These are phyloP conservation scores for Ischnura elegans DNA, from an alignment of 2,888 invertebrate genomes.

Conservation along the genomic window DNA sequence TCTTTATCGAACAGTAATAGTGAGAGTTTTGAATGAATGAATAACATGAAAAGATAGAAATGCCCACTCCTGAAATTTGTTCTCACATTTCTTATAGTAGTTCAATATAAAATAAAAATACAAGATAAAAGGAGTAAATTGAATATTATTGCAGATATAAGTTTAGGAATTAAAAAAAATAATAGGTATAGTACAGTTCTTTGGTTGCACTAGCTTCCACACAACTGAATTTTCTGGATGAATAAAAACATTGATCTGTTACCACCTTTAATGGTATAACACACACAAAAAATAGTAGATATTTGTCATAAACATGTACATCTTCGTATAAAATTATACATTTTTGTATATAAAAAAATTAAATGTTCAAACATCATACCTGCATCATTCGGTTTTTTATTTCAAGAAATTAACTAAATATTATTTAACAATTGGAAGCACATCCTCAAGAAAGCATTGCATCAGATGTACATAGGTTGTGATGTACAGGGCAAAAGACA, in stretches of 20 bases:
- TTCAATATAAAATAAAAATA: slow-evolving; percentile 62
- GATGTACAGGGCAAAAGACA: slow-evolving; percentile 57
- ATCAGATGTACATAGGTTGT: slow-evolving; percentile 43
- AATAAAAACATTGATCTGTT: slow-evolving; percentile 56
- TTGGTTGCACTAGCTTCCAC: slow-evolving; percentile 67
- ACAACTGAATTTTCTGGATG: slow-evolving; percentile 61
- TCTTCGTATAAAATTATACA: slow-evolving; percentile 65
- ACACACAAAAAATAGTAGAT: slow-evolving; percentile 65
- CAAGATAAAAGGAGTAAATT: slow-evolving; percentile 44
- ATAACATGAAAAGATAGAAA: slow-evolving; percentile 63
- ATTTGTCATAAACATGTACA: slow-evolving; percentile 65
- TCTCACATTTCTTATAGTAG: slow-evolving; percentile 51
- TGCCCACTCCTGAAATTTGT: slow-evolving; percentile 49
- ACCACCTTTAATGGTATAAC: slow-evolving; percentile 65
- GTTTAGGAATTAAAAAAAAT: slow-evolving; percentile 60
- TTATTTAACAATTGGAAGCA: slow-evolving; percentile 59
- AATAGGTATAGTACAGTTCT: slow-evolving; percentile 65
- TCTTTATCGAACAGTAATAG: slow-evolving; percentile 33
- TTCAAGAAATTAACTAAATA: slow-evolving; percentile 43
- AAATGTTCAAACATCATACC: slow-evolving; percentile 62
- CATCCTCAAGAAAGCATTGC: slow-evolving; percentile 62
- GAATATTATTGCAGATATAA: slow-evolving; percentile 62
- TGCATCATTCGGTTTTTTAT: slow-evolving; percentile 56
- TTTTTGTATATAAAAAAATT: slow-evolving; percentile 66
- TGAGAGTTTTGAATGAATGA: slow-evolving; percentile 43